phyloP scores from a whole-genome alignment of 2,113 vertebrate genomes.

The Rhinopithecus roxellana region DNA sequence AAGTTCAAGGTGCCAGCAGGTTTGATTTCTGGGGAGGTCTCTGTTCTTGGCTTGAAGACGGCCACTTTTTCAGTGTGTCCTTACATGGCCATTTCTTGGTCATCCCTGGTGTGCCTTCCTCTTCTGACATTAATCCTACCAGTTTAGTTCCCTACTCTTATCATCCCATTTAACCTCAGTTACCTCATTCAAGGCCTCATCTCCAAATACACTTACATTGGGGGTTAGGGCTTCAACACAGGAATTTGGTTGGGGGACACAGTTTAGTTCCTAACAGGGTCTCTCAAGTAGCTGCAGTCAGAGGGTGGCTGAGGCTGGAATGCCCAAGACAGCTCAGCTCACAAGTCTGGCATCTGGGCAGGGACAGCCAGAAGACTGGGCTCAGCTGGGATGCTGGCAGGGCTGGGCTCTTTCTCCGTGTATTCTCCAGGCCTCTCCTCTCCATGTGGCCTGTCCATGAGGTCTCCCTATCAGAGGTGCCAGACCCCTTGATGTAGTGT shows the following conservation, averaged over 20 bases:
- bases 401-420: rapidly evolving
- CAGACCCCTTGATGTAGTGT: not conserved
- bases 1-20: not conserved
- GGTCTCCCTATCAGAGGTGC: not conserved
- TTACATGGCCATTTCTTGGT: not conserved
- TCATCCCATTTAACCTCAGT: not conserved
- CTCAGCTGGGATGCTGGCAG: not conserved
- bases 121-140: not conserved
- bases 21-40: not conserved
- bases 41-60: not conserved
- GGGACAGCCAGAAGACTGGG: not conserved
- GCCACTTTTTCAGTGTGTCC: not conserved
- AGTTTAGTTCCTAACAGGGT: not conserved
- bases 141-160: not conserved
- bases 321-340: not conserved
- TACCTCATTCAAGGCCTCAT: too few relatives aligned
- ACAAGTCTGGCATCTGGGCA: not conserved
- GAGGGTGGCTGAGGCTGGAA: not conserved
- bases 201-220: not conserved
- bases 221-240: not conserved
- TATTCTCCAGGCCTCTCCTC: not conserved
- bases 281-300: not conserved
- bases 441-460: rapidly evolving
- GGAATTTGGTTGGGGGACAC: not conserved
- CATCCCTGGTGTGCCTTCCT: not conserved